Evolutionary conservation across 2,797 vertebrate species (phyloP), one percentile per base, ranked within the genome.

Genomic region (Pangasius mekongensis): DNA sequence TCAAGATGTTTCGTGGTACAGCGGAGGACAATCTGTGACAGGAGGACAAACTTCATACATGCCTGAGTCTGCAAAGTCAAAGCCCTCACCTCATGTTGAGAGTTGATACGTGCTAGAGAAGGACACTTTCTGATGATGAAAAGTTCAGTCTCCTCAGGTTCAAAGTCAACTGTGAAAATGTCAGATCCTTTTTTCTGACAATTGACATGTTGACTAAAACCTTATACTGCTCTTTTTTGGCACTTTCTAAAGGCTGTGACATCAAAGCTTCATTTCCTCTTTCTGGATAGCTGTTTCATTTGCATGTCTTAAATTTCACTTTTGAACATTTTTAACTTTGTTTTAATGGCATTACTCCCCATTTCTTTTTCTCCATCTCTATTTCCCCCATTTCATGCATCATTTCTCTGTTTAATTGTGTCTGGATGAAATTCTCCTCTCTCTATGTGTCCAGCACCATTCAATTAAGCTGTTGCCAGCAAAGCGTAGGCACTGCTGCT

Each of bases 341-440:
- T 56, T 73, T 82, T 87, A 56, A 83, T 85, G 49, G 52, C 27
- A 54, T 84, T 36, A 74, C 71, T 86, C 66, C 80, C 87, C 76
- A 52, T 83, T 83, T 16, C 83, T 81, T 39, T 90, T 67, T 81
- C 64, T 56, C 83, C 80, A 60, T 73, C 43, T 43, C 54, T 73
- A 58, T 86, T 71, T 64, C 76, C 84, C 90, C 85, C 95, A 82
- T 96, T 96, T 95, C 94, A 96, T 92, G 94, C 95, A 94, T 94
- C 95, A 94, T 96, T 96, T 96, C 94, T 93, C 93, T 93, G 94
- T 96, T 96, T 96, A 96, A 96, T 96, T 96, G 95, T 94, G 93
- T 93, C 93, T 94, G 95, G 94, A 93, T 95, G 94, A 94, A 94
- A 92, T 86, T 94, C 92, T 91, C 92, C 87, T 93, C 93, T 92